Base-by-base conservation (phyloP, 2,888 invertebrate species). In the Synergus laeviventris region DNA sequence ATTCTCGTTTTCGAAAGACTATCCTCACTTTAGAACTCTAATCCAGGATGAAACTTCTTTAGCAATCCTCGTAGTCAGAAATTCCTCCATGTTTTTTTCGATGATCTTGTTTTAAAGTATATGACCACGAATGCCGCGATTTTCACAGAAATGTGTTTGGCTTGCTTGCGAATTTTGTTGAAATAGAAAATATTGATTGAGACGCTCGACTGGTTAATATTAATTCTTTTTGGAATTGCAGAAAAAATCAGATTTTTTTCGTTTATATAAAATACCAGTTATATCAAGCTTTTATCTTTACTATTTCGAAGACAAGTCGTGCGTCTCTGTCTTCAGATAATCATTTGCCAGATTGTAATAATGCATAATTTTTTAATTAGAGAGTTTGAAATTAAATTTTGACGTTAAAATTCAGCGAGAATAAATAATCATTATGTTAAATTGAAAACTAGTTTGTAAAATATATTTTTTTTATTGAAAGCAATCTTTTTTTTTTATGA, bases 401-500 rank as follows among this genome's bases (percentile, higher is more conserved):
- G 49, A n/a, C 5, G 49, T 59, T 24, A 59, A 59, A 24, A 24
- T 59, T 59, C 24, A 24, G 21, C 3, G 11, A 12, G 31, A 70
- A 24, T 31, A 18, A 14, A 12, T 49, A 11, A 36, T 45, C n/a
- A 16, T 70, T 31, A 16, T 70, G 45, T 24, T 42, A n/a, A 70
- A 74, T 76, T 77, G 61, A 18, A 73, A 73, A 66, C 66, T 79
- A 14, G 75, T 5, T 18, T 74, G 49, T 74, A 39, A 61, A 70
- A 66, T 59, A 66, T 59, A 74, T 79, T 38, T 80, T 73, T 78
- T 78, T 74, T 66, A 76, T 76, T 77, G 64, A 75, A 73, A 76
- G 54, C 12, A 76, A 61, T 76, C 38, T 31, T 31, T 31, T 31
- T 31, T 31, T 31, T 14, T 59, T 5, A 59, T 59, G 21, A 59